Conservation (phyloP, 2,797 vertebrate genomes). For the Setipinna tenuifilis region DNA sequence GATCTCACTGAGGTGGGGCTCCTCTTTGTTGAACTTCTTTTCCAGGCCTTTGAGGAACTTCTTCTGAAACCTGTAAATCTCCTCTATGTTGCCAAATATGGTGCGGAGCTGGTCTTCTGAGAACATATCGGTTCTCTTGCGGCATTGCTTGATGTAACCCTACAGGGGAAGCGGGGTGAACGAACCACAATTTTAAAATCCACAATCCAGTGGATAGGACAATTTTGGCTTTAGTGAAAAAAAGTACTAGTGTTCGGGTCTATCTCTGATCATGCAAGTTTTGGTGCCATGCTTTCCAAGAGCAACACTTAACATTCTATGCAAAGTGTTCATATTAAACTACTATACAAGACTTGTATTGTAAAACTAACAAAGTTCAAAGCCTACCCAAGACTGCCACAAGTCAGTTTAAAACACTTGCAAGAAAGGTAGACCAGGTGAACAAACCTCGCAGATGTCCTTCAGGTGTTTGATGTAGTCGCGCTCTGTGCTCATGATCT, state of each 20-base stretch:
- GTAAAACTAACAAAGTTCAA: not conserved
- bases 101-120: slow-evolving; percentile 89
- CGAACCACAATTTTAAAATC: not conserved
- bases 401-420: not conserved
- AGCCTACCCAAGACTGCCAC: not conserved
- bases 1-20: slow-evolving; percentile 93
- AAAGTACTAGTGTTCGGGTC: not conserved
- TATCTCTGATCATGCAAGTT: not conserved
- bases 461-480: slow-evolving; percentile 97
- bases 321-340: not conserved
- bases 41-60: slow-evolving; percentile 90
- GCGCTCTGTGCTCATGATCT: slow-evolving; percentile 95
- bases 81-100: slow-evolving; percentile 96
- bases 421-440: not conserved
- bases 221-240: not conserved
- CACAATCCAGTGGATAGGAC: not conserved
- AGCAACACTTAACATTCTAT: not conserved
- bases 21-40: slow-evolving; percentile 90
- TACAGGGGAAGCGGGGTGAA: slow-evolving; percentile 53
- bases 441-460: slow-evolving; percentile 93
- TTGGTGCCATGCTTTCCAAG: too few relatives aligned
- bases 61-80: slow-evolving; percentile 94
- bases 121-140: slow-evolving; percentile 93
- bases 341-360: not conserved
- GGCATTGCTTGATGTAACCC: slow-evolving; percentile 96